Evolutionary conservation across 2,888 invertebrate species (phyloP).

Genomic region (Gari tellinella): DNA sequence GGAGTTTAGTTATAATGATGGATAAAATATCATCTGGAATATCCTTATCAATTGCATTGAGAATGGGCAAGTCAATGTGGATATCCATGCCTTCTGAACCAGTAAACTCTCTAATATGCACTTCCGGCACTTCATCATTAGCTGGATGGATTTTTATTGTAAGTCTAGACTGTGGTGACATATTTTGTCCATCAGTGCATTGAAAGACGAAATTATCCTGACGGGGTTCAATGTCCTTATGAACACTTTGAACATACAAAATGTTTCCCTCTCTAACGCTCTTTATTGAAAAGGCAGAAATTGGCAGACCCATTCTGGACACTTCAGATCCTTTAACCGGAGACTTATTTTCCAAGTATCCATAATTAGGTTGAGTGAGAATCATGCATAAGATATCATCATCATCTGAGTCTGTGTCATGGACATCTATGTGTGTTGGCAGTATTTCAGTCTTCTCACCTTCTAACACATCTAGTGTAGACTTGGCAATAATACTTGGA

Average conservation of each 20-base stretch:
- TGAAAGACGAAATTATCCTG: conserved; percentile 78
- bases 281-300: conserved; percentile 80
- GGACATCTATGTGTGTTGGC: conserved; percentile 73
- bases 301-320: conserved; percentile 77
- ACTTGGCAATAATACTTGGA: conserved; percentile 76
- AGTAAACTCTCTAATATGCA: conserved; percentile 81
- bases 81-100: conserved; percentile 83
- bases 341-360: conserved; percentile 83
- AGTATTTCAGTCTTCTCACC: conserved; percentile 77
- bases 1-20: conserved; percentile 77
- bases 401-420: conserved; percentile 80
- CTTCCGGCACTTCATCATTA: conserved; percentile 83
- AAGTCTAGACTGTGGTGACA: conserved; percentile 74
- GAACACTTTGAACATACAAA: conserved; percentile 84
- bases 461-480: conserved; percentile 78
- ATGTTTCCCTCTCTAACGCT: conserved; percentile 78
- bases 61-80: conserved; percentile 82
- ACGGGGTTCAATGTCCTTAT: conserved; percentile 82
- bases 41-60: conserved; percentile 82
- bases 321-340: conserved; percentile 82
- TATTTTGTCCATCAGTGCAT: conserved; percentile 83
- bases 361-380: conserved; percentile 78
- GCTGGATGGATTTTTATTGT: conserved; percentile 79
- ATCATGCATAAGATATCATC: conserved; percentile 81
- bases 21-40: conserved; percentile 78